Conservation (phyloP, 2,888 invertebrate genomes). For the Lamellibrachia columna region DNA sequence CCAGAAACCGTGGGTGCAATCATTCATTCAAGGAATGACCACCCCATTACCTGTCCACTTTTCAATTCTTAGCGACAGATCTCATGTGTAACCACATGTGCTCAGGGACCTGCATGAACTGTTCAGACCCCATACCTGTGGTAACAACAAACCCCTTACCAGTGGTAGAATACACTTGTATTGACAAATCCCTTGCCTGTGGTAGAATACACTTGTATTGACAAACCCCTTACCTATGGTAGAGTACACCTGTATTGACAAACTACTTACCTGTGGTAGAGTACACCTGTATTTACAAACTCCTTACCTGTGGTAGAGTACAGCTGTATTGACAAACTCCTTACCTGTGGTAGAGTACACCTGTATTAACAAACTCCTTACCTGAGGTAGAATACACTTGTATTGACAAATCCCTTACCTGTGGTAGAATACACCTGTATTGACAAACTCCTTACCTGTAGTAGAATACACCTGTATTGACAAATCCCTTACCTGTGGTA, state of each 20-base stretch:
- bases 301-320: not conserved
- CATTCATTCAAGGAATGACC: constrained; percentile 7
- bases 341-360: not conserved
- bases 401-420: not conserved
- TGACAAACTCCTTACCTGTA: not conserved
- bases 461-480: not conserved
- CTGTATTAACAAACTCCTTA: not conserved
- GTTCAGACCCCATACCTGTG: not conserved
- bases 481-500: not conserved
- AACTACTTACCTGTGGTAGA: not conserved
- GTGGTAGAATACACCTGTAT: not conserved
- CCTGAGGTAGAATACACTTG: not conserved
- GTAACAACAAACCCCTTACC: not conserved
- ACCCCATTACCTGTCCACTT: not conserved
- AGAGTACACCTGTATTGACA: not conserved
- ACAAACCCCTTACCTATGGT: not conserved
- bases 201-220: not conserved
- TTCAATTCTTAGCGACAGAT: not conserved
- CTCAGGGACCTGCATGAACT: not conserved
- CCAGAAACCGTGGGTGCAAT: not conserved
- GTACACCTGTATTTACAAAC: not conserved
- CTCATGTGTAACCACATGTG: not conserved
- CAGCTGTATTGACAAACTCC: not conserved
- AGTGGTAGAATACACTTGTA: not conserved
- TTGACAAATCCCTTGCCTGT: not conserved